A percentile compares a stretch with the other conserved stretches of the same genome.
Evolutionary conservation across 1,140 invertebrate genomes (phyloP).

Genomic region (Habropoda laboriosa): DNA sequence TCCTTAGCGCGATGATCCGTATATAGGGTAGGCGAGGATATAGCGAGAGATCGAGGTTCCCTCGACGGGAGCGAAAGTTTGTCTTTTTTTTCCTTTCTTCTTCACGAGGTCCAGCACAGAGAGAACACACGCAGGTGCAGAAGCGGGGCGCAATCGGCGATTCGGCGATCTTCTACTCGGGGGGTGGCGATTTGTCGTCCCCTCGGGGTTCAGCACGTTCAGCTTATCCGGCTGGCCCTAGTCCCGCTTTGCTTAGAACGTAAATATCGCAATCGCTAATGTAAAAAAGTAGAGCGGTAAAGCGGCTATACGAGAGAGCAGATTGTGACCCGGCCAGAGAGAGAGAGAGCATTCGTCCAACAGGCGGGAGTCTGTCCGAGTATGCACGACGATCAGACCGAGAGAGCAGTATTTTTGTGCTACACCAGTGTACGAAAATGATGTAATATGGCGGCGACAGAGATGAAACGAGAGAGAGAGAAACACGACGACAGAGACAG

Average conservation of each 20-base stretch:
- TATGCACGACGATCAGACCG: not conserved
- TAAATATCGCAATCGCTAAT: conserved; percentile 37
- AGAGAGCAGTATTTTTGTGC: not conserved
- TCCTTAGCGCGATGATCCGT: conserved; percentile 58
- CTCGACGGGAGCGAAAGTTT: conserved; percentile 14
- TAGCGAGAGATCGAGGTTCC: conserved; percentile 56
- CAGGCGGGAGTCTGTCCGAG: not conserved
- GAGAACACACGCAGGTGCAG: conserved; percentile 70
- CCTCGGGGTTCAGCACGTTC: conserved; percentile 56
- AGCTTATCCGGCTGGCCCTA: conserved; percentile 69
- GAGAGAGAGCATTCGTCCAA: not conserved
- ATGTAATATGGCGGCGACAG: conserved; percentile 13
- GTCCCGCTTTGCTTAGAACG: conserved; percentile 47
- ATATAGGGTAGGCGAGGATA: conserved; percentile 59
- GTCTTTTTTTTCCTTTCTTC: conserved; percentile 7
- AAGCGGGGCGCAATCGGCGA: conserved; percentile 64
- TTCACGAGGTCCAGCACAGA: conserved; percentile 46
- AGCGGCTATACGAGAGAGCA: conserved; percentile 27
- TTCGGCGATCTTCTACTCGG: conserved; percentile 55
- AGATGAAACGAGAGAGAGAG: not conserved
- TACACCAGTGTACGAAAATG: conserved; percentile 38
- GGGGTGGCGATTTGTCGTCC: not conserved
- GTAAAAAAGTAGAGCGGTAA: not conserved
- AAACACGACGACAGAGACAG: not conserved
- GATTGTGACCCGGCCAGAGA: not conserved